Evolutionary conservation across 2,888 invertebrate genomes (phyloP).

Genomic region (Drosophila mimica): DNA sequence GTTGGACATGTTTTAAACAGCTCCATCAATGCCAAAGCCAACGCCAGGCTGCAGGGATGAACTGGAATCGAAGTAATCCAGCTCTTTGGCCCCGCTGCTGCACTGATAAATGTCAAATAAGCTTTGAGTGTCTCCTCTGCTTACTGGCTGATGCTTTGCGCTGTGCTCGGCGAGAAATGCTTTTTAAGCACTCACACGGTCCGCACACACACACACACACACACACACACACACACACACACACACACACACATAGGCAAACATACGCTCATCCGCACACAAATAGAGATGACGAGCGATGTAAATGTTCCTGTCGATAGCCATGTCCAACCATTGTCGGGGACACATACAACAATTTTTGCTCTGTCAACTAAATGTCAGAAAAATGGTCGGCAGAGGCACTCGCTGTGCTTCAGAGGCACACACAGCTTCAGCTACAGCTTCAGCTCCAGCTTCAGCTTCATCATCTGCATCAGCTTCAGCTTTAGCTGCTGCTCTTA

Average conservation of each 20-base stretch:
- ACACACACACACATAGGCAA: neutral
- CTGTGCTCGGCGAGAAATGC: slow-evolving; percentile 64
- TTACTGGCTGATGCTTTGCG: slow-evolving; percentile 1
- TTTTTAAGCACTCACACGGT: slow-evolving; percentile 71
- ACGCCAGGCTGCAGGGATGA: neutral
- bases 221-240: neutral
- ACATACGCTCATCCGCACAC: neutral
- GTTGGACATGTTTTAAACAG: slow-evolving; percentile 61
- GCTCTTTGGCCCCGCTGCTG: slow-evolving; percentile 45
- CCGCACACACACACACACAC: slow-evolving; percentile 15
- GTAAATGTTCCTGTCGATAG: slow-evolving; percentile 55
- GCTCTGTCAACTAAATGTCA: slow-evolving; percentile 80
- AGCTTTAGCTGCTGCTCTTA: slow-evolving; percentile 3
- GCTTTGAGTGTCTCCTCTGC: slow-evolving; percentile 51
- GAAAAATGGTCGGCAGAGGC: slow-evolving; percentile 71
- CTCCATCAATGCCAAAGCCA: slow-evolving; percentile 69
- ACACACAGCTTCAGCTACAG: slow-evolving; percentile 4
- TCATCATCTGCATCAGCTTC: slow-evolving; percentile 8
- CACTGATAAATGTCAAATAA: slow-evolving; percentile 80
- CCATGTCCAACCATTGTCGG: slow-evolving; percentile 53
- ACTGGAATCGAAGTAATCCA: slow-evolving; percentile 58
- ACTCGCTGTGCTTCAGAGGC: slow-evolving; percentile 34
- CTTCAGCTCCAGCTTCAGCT: neutral
- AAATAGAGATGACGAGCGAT: slow-evolving; percentile 19
- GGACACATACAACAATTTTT: slow-evolving; percentile 72